Conservation (phyloP, 1,140 invertebrate genomes). For the Drosophila lini region DNA sequence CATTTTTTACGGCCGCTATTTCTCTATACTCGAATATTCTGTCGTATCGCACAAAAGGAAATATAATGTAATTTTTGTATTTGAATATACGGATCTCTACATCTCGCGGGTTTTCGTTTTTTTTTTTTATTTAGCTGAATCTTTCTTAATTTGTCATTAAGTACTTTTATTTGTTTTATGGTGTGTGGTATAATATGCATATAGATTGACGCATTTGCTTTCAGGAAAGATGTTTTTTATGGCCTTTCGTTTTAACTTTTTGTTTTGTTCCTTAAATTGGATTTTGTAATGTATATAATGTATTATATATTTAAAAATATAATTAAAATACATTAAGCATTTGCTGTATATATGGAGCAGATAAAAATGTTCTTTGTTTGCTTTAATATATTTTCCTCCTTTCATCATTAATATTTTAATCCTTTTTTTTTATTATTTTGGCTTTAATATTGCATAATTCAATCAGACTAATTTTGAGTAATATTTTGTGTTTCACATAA, state of each 20-base stretch:
- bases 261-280: conserved; percentile 24
- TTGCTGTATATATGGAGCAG: not conserved
- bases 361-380: not conserved
- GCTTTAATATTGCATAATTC: conserved; percentile 17
- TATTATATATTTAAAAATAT: not conserved
- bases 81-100: conserved; percentile 14
- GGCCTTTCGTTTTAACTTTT: conserved; percentile 43
- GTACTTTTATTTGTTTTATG: conserved; percentile 55
- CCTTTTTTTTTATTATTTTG: not conserved
- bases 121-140: conserved; percentile 30
- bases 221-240: conserved; percentile 51
- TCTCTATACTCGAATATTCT: conserved; percentile 53
- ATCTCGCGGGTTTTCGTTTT: conserved; percentile 12
- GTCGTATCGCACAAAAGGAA: conserved; percentile 53
- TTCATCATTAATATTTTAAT: conserved; percentile 1
- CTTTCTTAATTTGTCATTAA: conserved; percentile 59
- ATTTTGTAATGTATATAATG: conserved; percentile 40
- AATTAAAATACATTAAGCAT: conserved; percentile 4
- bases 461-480: not conserved
- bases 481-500: conserved; percentile 16
- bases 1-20: conserved; percentile 47
- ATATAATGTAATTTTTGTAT: conserved; percentile 48
- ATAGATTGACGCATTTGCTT: conserved; percentile 71
- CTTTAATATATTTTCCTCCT: not conserved
- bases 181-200: conserved; percentile 51